A percentile compares a stretch with the other conserved stretches of the same genome.
These are phyloP conservation scores for Thereva unica DNA, from an alignment of 2,888 invertebrate genomes.

Conservation along the genomic window DNA sequence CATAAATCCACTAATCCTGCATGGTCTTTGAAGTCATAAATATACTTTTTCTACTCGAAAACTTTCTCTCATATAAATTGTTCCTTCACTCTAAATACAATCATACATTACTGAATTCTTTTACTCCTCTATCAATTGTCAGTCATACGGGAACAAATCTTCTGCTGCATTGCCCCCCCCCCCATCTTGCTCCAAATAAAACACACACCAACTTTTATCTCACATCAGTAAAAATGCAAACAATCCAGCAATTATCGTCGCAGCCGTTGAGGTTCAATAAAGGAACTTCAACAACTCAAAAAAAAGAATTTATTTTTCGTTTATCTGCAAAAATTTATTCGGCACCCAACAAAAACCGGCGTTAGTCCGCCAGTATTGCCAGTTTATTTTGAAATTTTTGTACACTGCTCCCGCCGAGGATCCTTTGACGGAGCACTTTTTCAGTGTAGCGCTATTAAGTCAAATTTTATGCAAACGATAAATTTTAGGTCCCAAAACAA, in stretches of 20 bases:
- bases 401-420: neutral
- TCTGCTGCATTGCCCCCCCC: too few species aligned
- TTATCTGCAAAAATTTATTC: slow-evolving; percentile 30
- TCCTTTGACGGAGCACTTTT: slow-evolving; percentile 23
- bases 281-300: slow-evolving; percentile 27
- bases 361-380: slow-evolving; percentile 16
- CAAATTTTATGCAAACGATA: slow-evolving; percentile 43
- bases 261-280: slow-evolving; percentile 30
- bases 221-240: slow-evolving; percentile 30
- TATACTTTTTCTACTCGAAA: too few species aligned
- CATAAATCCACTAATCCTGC: too few species aligned
- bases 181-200: too few species aligned
- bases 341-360: slow-evolving; percentile 20
- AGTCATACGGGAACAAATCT: too few species aligned
- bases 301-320: slow-evolving; percentile 30
- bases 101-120: too few species aligned
- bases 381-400: slow-evolving; percentile 17
- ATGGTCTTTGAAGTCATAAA: too few species aligned
- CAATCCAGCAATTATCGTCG: slow-evolving; percentile 26
- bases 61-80: too few species aligned
- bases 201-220: slow-evolving; percentile 5
- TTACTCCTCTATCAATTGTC: too few species aligned
- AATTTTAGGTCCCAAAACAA: slow-evolving; percentile 37
- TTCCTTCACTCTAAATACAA: too few species aligned
- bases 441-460: slow-evolving; percentile 35